These are phyloP conservation scores for Synergus laeviventris DNA, from an alignment of 2,888 invertebrate genomes.

Conservation along the genomic window DNA sequence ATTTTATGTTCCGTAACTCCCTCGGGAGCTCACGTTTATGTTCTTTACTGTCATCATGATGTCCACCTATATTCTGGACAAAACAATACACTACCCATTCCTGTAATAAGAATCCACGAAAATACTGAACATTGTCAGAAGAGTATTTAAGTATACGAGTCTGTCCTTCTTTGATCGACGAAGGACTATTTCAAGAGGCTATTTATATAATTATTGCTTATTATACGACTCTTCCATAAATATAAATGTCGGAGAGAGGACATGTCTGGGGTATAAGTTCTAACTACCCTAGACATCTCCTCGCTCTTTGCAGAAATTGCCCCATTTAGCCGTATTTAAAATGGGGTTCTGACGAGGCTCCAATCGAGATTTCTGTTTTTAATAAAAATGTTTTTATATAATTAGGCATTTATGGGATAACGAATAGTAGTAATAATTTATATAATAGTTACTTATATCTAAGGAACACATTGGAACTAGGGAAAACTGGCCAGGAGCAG, in stretches of 20 bases:
- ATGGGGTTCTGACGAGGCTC: too few species aligned
- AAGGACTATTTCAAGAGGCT: not conserved
- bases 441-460: too few species aligned
- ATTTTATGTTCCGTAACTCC: constrained; percentile 75
- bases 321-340: too few species aligned
- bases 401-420: too few species aligned
- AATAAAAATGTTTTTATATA: too few species aligned
- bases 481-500: too few species aligned
- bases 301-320: too few species aligned
- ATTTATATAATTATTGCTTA: not conserved
- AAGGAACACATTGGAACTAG: too few species aligned
- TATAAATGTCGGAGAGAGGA: not conserved
- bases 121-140: constrained; percentile 44
- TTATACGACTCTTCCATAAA: not conserved
- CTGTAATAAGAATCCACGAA: constrained; percentile 60
- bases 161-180: not conserved
- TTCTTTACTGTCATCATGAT: constrained; percentile 72
- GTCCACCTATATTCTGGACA: constrained; percentile 70
- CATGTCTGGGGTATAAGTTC: too few species aligned
- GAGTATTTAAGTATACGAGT: constrained; percentile 3
- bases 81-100: constrained; percentile 69
- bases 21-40: constrained; percentile 72
- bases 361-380: too few species aligned
- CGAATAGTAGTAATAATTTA: too few species aligned
- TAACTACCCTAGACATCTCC: too few species aligned